phyloP scores from a whole-genome alignment of 2,797 vertebrate genomes.

The Hafferia zeledoni region DNA sequence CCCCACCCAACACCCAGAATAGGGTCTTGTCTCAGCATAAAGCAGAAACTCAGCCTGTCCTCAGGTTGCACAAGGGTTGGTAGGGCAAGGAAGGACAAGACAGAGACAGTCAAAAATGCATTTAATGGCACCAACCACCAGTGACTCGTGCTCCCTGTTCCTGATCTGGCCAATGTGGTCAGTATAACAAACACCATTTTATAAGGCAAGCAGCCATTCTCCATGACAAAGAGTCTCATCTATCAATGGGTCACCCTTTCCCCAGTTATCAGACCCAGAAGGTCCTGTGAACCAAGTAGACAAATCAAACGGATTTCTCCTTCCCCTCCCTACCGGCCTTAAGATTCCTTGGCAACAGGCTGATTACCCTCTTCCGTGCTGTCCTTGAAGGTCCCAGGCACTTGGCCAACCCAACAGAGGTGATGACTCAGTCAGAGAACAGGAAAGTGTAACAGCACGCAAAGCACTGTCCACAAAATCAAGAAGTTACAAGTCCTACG shows the following conservation, averaged over 20 bases:
- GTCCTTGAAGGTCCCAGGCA: background rate
- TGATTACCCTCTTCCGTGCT: background rate
- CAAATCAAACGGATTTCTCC: background rate
- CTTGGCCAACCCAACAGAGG: background rate
- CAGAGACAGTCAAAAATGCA: background rate
- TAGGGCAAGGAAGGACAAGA: background rate
- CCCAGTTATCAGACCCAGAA: background rate
- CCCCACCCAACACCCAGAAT: background rate
- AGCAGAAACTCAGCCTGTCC: background rate
- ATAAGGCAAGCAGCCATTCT: background rate
- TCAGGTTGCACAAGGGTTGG: background rate
- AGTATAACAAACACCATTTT: background rate
- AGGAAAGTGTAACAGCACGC: background rate
- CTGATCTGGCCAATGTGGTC: background rate
- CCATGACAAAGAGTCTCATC: accelerated
- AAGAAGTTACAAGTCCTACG: background rate
- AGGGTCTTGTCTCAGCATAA: background rate
- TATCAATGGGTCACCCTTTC: background rate
- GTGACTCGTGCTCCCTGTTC: background rate
- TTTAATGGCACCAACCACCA: background rate
- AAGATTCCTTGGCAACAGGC: background rate
- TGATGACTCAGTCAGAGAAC: background rate
- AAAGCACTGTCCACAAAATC: background rate
- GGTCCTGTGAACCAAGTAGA: background rate
- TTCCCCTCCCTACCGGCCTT: background rate